Evolutionary conservation across 2,888 invertebrate species (phyloP).

Genomic region (Archips xylosteana): DNA sequence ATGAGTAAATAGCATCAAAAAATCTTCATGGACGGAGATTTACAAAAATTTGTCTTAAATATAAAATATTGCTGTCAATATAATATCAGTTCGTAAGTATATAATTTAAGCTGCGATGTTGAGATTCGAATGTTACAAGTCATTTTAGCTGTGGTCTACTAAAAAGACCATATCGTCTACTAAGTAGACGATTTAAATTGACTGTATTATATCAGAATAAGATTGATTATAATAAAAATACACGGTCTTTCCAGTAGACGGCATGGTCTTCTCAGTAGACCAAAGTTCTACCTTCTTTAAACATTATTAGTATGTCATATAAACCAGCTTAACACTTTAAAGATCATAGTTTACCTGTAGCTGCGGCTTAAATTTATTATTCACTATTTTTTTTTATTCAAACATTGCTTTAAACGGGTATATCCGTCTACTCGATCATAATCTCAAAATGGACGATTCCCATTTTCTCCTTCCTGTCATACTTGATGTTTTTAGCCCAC

Average conservation of each 20-base stretch:
- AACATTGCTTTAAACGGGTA: background rate
- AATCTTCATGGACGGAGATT: conserved; percentile 33
- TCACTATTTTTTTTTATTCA: conserved; percentile 19
- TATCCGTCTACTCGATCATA: conserved; percentile 76
- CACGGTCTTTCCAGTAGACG: conserved; percentile 31
- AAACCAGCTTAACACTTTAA: background rate
- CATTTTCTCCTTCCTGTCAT: conserved; percentile 87
- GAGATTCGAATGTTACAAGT: conserved; percentile 30
- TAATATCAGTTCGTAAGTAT: conserved; percentile 9
- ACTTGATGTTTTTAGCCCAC: conserved; percentile 94
- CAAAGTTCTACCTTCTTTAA: background rate
- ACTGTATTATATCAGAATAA: background rate
- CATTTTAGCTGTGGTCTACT: conserved; percentile 42
- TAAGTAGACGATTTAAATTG: conserved; percentile 8
- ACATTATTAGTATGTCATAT: background rate
- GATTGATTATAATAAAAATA: background rate
- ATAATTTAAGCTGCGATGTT: conserved; percentile 27
- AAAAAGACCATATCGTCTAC: conserved; percentile 42
- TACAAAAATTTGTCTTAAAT: conserved; percentile 38
- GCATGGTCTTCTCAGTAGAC: conserved; percentile 29
- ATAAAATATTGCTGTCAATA: conserved; percentile 19
- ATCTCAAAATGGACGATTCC: conserved; percentile 87
- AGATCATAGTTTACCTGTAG: background rate
- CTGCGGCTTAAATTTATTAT: conserved; percentile 1
- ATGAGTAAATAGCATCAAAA: conserved; percentile 33